These are phyloP conservation scores for Caerostris darwini DNA, from an alignment of 1,140 invertebrate genomes.

Conservation along the genomic window DNA sequence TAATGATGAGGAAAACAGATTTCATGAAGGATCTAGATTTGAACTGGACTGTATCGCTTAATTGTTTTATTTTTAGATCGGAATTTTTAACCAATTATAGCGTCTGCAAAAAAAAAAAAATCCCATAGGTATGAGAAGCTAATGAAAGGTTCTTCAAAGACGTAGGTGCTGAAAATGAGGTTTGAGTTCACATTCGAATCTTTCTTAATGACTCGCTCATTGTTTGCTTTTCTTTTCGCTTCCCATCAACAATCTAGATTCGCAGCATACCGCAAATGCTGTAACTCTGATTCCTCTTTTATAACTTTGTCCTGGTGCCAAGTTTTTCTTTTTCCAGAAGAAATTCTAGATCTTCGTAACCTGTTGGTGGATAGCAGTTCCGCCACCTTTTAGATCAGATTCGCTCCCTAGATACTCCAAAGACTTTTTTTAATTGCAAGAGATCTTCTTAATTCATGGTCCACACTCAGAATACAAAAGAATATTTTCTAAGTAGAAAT, in stretches of 20 bases:
- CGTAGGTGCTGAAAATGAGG: not conserved
- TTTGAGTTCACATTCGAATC: not conserved
- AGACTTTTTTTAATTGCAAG: too few species aligned
- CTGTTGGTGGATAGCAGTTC: too few species aligned
- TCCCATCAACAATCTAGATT: slow-evolving; percentile 13
- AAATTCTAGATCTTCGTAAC: not conserved
- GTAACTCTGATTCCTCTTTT: not conserved
- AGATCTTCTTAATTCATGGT: too few species aligned
- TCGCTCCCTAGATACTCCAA: too few species aligned
- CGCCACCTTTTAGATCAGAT: too few species aligned
- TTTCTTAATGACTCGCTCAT: not conserved
- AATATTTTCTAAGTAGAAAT: too few species aligned
- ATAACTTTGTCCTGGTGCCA: not conserved
- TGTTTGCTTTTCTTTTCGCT: not conserved
- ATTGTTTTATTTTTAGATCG: not conserved
- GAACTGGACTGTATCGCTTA: not conserved
- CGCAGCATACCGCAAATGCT: not conserved
- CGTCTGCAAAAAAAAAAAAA: not conserved
- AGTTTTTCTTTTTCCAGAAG: not conserved
- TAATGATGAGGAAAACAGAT: too few species aligned
- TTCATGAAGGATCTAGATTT: not conserved
- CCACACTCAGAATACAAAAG: too few species aligned
- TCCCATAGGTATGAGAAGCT: not conserved
- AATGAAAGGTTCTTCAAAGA: not conserved
- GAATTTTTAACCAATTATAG: not conserved